Conservation (phyloP, 2,888 invertebrate genomes). For the Andricus quercusramuli region DNA sequence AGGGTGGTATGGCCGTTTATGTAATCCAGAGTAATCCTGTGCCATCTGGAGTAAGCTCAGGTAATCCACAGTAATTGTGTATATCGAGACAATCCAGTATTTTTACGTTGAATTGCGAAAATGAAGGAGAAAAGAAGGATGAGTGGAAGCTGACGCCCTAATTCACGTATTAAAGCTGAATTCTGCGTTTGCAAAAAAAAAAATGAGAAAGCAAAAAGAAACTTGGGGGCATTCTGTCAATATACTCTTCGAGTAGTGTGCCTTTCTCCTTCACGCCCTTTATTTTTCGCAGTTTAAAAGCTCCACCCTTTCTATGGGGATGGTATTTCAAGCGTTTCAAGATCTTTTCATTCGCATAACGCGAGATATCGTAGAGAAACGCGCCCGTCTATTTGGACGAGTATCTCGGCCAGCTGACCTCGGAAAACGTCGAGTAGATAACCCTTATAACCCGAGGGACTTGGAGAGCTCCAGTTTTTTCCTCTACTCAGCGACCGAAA, state of each 20-base stretch:
- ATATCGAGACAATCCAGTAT: background rate
- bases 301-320: background rate
- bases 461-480: background rate
- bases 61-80: no score
- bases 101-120: background rate
- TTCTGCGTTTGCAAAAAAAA: background rate
- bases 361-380: background rate
- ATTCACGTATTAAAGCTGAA: background rate
- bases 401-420: constrained; percentile 1
- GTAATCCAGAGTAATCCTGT: no score
- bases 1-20: no score
- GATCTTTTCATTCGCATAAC: background rate
- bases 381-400: background rate
- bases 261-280: background rate
- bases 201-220: background rate
- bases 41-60: no score
- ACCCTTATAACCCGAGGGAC: background rate
- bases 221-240: background rate
- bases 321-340: background rate
- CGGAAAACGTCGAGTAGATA: background rate
- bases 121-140: background rate
- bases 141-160: background rate
- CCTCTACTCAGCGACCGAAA: background rate
- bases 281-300: background rate
- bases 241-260: background rate